Evolutionary conservation across 2,888 invertebrate species (phyloP).

Genomic region (Heliconius ethilla): DNA sequence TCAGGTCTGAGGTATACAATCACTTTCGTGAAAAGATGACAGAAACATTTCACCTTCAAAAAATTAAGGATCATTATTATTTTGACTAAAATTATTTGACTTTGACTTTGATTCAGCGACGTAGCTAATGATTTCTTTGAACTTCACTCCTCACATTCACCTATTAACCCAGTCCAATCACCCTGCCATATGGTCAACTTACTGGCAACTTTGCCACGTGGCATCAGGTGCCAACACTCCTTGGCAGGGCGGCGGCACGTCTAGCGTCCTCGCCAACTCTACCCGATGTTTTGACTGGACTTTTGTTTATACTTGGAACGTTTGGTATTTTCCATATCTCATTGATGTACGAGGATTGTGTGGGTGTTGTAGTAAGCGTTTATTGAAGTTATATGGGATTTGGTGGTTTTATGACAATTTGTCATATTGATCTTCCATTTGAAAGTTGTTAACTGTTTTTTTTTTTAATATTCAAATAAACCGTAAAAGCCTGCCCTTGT

Average conservation of each 20-base stretch:
- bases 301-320: conserved; percentile 44
- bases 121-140: conserved; percentile 12
- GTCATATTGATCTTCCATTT: neutral
- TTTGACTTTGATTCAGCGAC: neutral
- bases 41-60: neutral
- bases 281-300: conserved; percentile 64
- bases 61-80: neutral
- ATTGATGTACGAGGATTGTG: conserved; percentile 38
- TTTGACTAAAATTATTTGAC: neutral
- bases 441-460: neutral
- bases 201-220: conserved; percentile 44
- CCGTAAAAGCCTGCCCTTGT: too few relatives aligned
- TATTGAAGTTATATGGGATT: conserved; percentile 9
- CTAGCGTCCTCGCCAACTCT: conserved; percentile 54
- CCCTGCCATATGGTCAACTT: conserved; percentile 37
- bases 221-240: conserved; percentile 63
- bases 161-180: conserved; percentile 36
- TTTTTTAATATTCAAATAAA: too few relatives aligned
- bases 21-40: neutral
- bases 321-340: conserved; percentile 40
- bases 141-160: conserved; percentile 6
- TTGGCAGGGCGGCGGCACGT: conserved; percentile 55
- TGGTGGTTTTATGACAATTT: neutral
- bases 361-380: conserved; percentile 32
- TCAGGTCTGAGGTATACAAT: neutral